These are phyloP conservation scores for Tetrax tetrax DNA, from an alignment of 2,113 vertebrate genomes.

Conservation along the genomic window DNA sequence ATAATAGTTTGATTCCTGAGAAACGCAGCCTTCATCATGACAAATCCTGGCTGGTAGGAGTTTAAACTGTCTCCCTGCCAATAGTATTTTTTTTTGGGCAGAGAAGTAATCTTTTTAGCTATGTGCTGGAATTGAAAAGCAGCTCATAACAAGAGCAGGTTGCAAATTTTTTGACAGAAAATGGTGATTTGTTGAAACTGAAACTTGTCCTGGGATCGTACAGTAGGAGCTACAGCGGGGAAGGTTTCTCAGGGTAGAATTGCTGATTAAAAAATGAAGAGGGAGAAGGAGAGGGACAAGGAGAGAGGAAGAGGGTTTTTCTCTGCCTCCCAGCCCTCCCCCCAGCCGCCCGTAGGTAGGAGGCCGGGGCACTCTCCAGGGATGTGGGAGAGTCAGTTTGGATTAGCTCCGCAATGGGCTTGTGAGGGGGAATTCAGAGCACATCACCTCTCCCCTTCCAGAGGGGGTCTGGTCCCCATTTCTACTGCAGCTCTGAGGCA, in stretches of 20 bases:
- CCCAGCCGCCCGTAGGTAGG: neutral
- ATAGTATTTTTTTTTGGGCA: constrained; percentile 43
- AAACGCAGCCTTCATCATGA: constrained; percentile 42
- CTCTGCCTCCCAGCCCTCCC: neutral
- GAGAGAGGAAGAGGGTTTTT: neutral
- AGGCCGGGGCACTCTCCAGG: constrained; percentile 26
- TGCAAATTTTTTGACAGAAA: constrained; percentile 52
- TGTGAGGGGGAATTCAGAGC: neutral
- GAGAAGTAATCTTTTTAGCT: constrained; percentile 31
- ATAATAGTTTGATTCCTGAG: constrained; percentile 48
- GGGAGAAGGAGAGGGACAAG: neutral
- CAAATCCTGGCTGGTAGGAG: constrained; percentile 46
- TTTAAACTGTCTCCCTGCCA: constrained; percentile 59
- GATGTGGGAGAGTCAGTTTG: constrained; percentile 50
- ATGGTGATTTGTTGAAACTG: constrained; percentile 33
- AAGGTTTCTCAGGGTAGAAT: neutral
- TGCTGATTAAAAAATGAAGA: neutral
- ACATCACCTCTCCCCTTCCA: neutral
- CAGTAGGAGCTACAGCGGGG: neutral
- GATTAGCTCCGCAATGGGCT: constrained; percentile 36
- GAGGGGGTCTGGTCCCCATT: neutral
- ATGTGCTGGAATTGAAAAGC: neutral
- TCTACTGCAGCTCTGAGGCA: neutral
- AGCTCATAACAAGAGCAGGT: neutral
- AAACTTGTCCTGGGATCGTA: constrained; percentile 9